Percentiles rank a stretch among this genome's conserved stretches.
Evolutionary conservation across 1,140 invertebrate genomes (phyloP).

Genomic region (Drosophila kurseongensis): DNA sequence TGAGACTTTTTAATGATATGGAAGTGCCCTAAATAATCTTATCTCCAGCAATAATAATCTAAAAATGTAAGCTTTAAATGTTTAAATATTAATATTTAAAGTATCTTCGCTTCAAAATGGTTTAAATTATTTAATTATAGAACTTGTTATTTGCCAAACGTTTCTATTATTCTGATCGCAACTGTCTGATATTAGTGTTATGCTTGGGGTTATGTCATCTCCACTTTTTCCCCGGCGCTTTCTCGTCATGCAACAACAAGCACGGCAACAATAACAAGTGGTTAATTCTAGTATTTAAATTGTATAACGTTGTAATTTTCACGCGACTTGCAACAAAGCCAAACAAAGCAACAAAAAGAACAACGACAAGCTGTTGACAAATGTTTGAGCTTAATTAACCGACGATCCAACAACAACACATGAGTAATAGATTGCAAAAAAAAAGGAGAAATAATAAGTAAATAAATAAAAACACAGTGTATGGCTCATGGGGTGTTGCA

Average conservation of each 20-base stretch:
- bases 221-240: constrained; percentile 1
- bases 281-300: constrained; percentile 70
- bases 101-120: too few relatives aligned
- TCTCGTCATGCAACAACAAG: constrained; percentile 60
- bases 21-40: neutral
- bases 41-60: too few relatives aligned
- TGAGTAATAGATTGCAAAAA: constrained; percentile 34
- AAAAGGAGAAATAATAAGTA: neutral
- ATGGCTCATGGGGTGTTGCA: constrained; percentile 13
- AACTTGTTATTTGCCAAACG: too few relatives aligned
- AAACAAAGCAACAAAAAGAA: constrained; percentile 32
- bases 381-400: constrained; percentile 51
- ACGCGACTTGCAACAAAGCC: constrained; percentile 62
- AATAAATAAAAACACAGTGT: neutral
- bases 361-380: constrained; percentile 50
- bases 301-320: constrained; percentile 69
- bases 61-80: too few relatives aligned
- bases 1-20: neutral
- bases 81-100: too few relatives aligned
- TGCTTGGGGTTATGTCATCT: constrained; percentile 60
- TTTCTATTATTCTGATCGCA: neutral
- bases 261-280: constrained; percentile 40
- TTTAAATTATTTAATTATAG: too few relatives aligned
- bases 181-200: constrained; percentile 6
- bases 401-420: constrained; percentile 18